Evolutionary conservation across 2,113 vertebrate species (phyloP).

Genomic region (Quiscalus mexicanus): DNA sequence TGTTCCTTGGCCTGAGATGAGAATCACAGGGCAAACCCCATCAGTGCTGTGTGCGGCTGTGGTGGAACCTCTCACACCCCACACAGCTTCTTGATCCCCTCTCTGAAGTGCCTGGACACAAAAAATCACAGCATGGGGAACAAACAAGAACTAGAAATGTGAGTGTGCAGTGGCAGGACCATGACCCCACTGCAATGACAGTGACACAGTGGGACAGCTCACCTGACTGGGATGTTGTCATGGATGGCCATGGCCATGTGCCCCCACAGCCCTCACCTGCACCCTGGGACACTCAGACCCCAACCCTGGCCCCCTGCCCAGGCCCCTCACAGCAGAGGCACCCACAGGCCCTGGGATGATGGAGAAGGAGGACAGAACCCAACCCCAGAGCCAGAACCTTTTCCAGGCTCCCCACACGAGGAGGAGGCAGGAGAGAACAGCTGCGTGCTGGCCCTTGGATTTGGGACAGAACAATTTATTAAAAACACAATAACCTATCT

Average conservation of each 20-base stretch:
- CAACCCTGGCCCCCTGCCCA: neutral
- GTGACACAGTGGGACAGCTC: neutral
- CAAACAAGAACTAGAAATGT: neutral
- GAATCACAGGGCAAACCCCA: neutral
- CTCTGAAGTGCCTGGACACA: neutral
- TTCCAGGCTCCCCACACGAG: accelerated
- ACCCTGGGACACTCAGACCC: accelerated
- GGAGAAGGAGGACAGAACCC: neutral
- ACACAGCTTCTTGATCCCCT: accelerated
- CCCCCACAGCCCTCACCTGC: neutral
- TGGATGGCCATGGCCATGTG: neutral
- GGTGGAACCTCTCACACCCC: neutral
- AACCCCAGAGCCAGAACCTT: neutral
- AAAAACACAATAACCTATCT: neutral
- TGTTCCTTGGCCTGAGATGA: neutral
- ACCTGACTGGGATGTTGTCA: neutral
- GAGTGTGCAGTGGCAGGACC: neutral
- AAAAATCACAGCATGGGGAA: neutral
- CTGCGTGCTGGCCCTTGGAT: neutral
- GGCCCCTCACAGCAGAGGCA: neutral
- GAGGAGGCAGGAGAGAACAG: neutral
- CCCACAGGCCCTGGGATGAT: accelerated
- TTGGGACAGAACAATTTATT: neutral
- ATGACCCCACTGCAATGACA: neutral
- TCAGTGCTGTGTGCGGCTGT: neutral